phyloP scores from a whole-genome alignment of 2,113 vertebrate genomes.

The Trinectes maculatus region DNA sequence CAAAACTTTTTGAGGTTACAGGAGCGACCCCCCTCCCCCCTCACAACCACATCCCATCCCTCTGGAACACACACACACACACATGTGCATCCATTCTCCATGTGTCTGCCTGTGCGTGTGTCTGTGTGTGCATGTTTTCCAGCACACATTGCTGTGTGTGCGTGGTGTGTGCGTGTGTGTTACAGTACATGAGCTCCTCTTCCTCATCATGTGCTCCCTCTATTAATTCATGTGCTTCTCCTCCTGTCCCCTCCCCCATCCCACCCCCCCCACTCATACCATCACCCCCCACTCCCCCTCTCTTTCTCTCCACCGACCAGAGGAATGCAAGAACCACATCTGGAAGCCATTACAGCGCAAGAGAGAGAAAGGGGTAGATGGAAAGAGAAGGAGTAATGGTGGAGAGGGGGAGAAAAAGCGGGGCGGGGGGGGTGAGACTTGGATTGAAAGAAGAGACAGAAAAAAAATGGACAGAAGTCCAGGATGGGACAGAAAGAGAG shows the following conservation, averaged over 20 bases:
- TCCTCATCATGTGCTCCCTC: slow-evolving; percentile 78
- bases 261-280: slow-evolving; percentile 11
- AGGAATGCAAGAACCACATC: slow-evolving; percentile 85
- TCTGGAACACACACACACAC: slow-evolving; percentile 10
- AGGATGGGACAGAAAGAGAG: slow-evolving; percentile 62
- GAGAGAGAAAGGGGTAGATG: slow-evolving; percentile 65
- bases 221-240: slow-evolving; percentile 79
- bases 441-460: neutral
- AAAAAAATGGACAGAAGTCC: slow-evolving; percentile 41
- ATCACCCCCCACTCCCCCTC: slow-evolving; percentile 8
- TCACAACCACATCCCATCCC: slow-evolving; percentile 17
- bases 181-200: slow-evolving; percentile 65
- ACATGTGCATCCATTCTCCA: slow-evolving; percentile 23
- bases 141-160: neutral
- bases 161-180: slow-evolving; percentile 34
- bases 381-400: slow-evolving; percentile 58
- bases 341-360: slow-evolving; percentile 83
- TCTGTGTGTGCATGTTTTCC: slow-evolving; percentile 31
- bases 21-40: slow-evolving; percentile 26
- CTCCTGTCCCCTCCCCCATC: slow-evolving; percentile 60
- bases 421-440: neutral
- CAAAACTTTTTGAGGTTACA: slow-evolving; percentile 73
- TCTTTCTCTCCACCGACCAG: slow-evolving; percentile 79
- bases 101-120: slow-evolving; percentile 16
- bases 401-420: slow-evolving; percentile 8